phyloP scores from a whole-genome alignment of 1,140 invertebrate species.

The Ooceraea biroi region DNA sequence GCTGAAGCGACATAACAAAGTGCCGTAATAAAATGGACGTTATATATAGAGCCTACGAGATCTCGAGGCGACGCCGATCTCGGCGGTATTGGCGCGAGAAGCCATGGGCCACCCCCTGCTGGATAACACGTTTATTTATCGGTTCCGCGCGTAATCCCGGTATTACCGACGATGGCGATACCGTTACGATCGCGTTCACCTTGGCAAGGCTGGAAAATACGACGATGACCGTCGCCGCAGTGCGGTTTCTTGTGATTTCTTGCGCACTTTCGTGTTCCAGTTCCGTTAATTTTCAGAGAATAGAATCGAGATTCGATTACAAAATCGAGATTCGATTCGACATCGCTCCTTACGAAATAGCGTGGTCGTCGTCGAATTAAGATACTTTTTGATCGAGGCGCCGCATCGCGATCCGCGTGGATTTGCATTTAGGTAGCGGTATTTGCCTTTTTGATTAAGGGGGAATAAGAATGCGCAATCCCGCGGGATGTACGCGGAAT shows the following conservation, averaged over 20 bases:
- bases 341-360: constrained; percentile 29
- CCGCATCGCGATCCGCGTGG: background rate
- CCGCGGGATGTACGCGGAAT: constrained; percentile 21
- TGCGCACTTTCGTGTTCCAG: background rate
- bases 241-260: background rate
- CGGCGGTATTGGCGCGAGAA: background rate
- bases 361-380: background rate
- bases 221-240: background rate
- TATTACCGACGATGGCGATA: constrained; percentile 73
- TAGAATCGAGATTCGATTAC: background rate
- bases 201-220: constrained; percentile 23
- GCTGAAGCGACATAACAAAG: constrained; percentile 67
- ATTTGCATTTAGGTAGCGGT: constrained; percentile 13
- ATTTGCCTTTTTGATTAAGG: constrained; percentile 48
- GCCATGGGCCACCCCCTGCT: background rate
- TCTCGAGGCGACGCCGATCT: background rate
- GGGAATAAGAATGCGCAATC: constrained; percentile 29
- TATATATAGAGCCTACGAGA: constrained; percentile 52
- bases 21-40: constrained; percentile 67
- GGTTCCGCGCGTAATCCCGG: constrained; percentile 69
- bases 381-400: background rate
- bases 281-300: background rate
- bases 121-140: constrained; percentile 73
- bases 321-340: background rate
- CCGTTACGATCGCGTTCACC: constrained; percentile 70